These are phyloP conservation scores for Oryzias sinensis DNA, from an alignment of 2,797 vertebrate species.

Conservation along the genomic window DNA sequence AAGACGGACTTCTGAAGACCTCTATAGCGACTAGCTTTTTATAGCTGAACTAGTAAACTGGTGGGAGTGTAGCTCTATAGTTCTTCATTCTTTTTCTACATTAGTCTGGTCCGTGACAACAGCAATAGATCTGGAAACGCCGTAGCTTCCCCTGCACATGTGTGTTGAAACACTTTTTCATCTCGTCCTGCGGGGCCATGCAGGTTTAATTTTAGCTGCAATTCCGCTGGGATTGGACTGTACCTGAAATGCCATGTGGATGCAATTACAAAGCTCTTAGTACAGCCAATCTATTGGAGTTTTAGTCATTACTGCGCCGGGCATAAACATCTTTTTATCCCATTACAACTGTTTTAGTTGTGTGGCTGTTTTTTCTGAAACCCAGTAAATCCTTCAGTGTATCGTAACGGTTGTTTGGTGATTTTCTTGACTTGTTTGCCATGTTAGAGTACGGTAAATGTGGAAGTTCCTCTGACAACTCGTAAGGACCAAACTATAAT, in stretches of 20 bases:
- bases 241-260: conserved; percentile 41
- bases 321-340: conserved; percentile 4
- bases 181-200: conserved; percentile 14
- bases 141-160: conserved; percentile 24
- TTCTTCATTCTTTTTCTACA: conserved; percentile 53
- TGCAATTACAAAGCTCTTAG: conserved; percentile 40
- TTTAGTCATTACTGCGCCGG: conserved; percentile 21
- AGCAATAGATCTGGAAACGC: conserved; percentile 39
- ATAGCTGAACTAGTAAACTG: conserved; percentile 44
- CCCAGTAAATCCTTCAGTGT: too few species aligned
- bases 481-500: too few species aligned
- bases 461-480: too few species aligned
- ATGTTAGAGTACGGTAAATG: too few species aligned
- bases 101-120: conserved; percentile 49
- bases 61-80: conserved; percentile 27
- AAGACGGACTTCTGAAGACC: conserved; percentile 47
- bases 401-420: too few species aligned
- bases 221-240: conserved; percentile 40
- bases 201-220: conserved; percentile 33
- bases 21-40: conserved; percentile 46
- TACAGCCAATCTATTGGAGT: conserved; percentile 20
- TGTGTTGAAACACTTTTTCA: conserved; percentile 26
- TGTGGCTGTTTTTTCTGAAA: too few species aligned
- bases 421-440: too few species aligned
- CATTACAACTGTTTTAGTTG: too few species aligned